phyloP scores from a whole-genome alignment of 2,113 vertebrate genomes.

The Macrotis lagotis region DNA sequence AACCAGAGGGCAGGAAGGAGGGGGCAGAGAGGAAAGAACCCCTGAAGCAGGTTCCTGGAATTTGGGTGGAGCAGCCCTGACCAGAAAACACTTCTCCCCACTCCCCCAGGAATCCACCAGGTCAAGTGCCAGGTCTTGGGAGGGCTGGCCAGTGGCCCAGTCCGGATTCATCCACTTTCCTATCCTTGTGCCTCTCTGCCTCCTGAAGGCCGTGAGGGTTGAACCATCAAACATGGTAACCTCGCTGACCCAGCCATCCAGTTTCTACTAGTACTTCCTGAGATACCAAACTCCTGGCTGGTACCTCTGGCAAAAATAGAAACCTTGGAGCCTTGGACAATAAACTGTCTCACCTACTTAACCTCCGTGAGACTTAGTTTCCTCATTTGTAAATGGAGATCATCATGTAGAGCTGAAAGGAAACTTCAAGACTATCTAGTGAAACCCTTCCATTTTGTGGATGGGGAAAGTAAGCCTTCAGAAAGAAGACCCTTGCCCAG shows the following conservation, averaged over 20 bases:
- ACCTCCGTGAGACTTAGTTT: background rate
- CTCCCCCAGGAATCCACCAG: background rate
- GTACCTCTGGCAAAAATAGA: background rate
- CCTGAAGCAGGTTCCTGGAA: background rate
- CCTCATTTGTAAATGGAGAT: background rate
- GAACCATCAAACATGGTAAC: background rate
- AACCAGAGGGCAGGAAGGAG: too few relatives aligned
- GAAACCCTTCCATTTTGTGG: background rate
- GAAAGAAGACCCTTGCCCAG: background rate
- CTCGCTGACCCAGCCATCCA: background rate
- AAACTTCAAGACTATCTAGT: background rate
- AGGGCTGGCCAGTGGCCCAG: background rate
- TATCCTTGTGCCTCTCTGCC: background rate
- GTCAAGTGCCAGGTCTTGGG: fast-evolving
- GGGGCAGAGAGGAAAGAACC: background rate
- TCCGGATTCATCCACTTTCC: background rate
- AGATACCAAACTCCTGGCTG: background rate
- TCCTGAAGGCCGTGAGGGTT: background rate
- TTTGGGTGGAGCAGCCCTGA: background rate
- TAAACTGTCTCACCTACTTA: background rate
- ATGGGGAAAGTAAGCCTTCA: background rate
- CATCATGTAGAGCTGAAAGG: background rate
- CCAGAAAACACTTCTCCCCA: background rate
- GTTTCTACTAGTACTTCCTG: background rate
- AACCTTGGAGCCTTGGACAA: background rate